Percentiles rank a stretch among this genome's conserved stretches.
Conservation (phyloP, 2,888 invertebrate species). For the Yponomeuta cagnagella region DNA sequence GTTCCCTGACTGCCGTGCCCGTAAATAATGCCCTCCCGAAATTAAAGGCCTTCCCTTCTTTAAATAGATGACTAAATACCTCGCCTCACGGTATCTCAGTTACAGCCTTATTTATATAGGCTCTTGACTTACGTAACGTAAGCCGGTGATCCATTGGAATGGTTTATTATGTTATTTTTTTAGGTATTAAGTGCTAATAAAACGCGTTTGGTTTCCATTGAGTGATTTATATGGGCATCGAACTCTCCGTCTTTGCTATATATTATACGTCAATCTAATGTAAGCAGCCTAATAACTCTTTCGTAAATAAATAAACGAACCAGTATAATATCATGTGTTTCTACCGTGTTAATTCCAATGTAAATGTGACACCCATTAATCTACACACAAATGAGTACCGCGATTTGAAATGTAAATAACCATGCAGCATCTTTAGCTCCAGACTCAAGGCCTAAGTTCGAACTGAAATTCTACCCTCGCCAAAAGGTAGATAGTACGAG, state of each 20-base stretch:
- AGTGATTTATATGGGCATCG: background rate
- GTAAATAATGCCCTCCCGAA: constrained; percentile 68
- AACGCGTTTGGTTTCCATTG: constrained; percentile 1
- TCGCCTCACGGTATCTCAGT: constrained; percentile 60
- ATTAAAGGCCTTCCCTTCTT: constrained; percentile 69
- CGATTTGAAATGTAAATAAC: too few species aligned
- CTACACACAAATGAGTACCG: too few species aligned
- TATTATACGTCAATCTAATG: background rate
- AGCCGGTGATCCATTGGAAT: constrained; percentile 53
- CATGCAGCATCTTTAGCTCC: too few species aligned
- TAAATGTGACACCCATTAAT: too few species aligned
- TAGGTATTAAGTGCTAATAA: constrained; percentile 11
- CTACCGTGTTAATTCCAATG: too few species aligned
- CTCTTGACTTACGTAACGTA: constrained; percentile 53
- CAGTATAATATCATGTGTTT: too few species aligned
- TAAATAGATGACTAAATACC: constrained; percentile 74
- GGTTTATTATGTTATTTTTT: constrained; percentile 13
- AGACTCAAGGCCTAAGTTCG: background rate
- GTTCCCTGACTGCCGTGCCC: constrained; percentile 69
- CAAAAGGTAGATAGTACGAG: background rate
- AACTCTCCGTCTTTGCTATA: background rate
- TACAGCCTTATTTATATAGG: constrained; percentile 57
- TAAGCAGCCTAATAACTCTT: background rate
- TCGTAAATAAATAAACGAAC: too few species aligned
- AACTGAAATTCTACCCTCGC: background rate